Conservation (phyloP, 2,888 invertebrate species). For the Conomelus anceps region DNA sequence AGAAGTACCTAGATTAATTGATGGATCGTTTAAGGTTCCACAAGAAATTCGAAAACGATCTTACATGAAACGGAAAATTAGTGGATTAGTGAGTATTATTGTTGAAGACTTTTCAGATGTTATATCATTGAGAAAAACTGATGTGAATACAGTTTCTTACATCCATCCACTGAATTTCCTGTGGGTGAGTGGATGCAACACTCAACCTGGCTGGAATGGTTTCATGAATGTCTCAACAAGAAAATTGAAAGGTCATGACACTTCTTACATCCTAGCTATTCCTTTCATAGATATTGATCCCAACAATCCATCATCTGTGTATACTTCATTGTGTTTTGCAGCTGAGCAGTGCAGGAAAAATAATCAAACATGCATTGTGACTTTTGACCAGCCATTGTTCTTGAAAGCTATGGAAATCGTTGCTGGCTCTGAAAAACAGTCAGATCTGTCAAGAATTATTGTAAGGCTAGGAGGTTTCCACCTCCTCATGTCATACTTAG, state of each 20-base stretch:
- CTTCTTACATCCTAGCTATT: background rate
- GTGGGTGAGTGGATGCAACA: too few species aligned
- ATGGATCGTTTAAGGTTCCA: background rate
- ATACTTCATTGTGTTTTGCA: conserved; percentile 28
- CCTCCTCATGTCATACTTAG: conserved; percentile 38
- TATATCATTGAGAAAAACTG: background rate
- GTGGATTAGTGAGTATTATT: too few species aligned
- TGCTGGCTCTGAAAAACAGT: conserved; percentile 24
- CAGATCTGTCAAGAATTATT: conserved; percentile 16
- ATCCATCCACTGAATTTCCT: too few species aligned
- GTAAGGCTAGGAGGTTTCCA: conserved; percentile 37
- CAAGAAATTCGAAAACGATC: background rate
- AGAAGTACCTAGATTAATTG: background rate
- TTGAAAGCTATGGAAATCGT: conserved; percentile 37
- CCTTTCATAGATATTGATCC: conserved; percentile 21
- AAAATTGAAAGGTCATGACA: too few species aligned
- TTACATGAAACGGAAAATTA: too few species aligned
- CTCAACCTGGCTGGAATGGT: too few species aligned
- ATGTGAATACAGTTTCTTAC: too few species aligned
- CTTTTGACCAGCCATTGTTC: conserved; percentile 38
- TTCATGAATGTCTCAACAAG: too few species aligned
- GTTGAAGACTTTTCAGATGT: too few species aligned
- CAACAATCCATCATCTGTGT: conserved; percentile 30
- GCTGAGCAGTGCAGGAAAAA: conserved; percentile 23
- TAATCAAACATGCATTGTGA: conserved; percentile 25